Evolutionary conservation across 2,797 vertebrate species (phyloP).

Genomic region (Xenentodon cancila): DNA sequence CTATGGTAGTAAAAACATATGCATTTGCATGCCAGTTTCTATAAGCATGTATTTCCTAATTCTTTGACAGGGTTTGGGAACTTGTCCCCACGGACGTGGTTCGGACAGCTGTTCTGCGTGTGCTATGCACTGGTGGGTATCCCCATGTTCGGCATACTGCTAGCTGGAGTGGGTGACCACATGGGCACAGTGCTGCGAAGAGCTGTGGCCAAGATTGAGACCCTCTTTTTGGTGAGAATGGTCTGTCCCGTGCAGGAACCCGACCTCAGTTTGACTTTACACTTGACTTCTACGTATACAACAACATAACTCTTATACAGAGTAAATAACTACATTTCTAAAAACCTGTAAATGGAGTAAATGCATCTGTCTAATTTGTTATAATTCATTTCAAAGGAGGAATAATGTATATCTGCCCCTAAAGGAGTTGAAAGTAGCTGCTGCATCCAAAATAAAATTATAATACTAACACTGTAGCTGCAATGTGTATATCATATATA

Average conservation of each 20-base stretch:
- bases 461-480: too few relatives aligned
- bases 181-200: constrained; percentile 88
- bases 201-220: constrained; percentile 90
- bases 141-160: constrained; percentile 92
- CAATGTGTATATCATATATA: too few relatives aligned
- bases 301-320: too few relatives aligned
- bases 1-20: too few relatives aligned
- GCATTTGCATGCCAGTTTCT: too few relatives aligned
- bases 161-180: constrained; percentile 92
- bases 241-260: constrained; percentile 42
- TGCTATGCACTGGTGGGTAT: constrained; percentile 93
- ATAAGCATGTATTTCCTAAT: background rate
- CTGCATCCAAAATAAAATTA: too few relatives aligned
- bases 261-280: constrained; percentile 13
- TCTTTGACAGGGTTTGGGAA: constrained; percentile 87
- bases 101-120: constrained; percentile 90
- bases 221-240: constrained; percentile 88
- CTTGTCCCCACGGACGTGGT: constrained; percentile 85
- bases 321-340: too few relatives aligned
- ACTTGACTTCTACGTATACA: background rate
- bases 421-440: too few relatives aligned
- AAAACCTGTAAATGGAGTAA: too few relatives aligned
- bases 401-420: too few relatives aligned
- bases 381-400: too few relatives aligned
- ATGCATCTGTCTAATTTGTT: too few relatives aligned